These are phyloP conservation scores for Aleiodes alternator DNA, from an alignment of 2,888 invertebrate species.

Conservation along the genomic window DNA sequence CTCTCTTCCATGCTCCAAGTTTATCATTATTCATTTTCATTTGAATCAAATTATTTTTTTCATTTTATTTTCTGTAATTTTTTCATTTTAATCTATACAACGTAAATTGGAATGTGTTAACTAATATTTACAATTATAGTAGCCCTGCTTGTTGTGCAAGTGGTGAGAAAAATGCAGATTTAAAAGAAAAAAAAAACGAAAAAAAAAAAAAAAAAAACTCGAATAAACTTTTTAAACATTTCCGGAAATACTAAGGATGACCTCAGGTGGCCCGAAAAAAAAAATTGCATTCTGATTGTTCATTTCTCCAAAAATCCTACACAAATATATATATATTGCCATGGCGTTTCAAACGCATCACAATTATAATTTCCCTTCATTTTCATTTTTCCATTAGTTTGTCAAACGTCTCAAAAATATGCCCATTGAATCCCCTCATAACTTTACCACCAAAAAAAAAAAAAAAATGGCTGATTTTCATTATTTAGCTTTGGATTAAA, in stretches of 20 bases:
- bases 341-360: slow-evolving; percentile 40
- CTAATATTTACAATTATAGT: slow-evolving; percentile 74
- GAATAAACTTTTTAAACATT: slow-evolving; percentile 44
- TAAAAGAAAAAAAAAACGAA: slow-evolving; percentile 36
- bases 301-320: slow-evolving; percentile 17
- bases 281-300: slow-evolving; percentile 46
- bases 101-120: slow-evolving; percentile 75
- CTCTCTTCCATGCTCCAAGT: background rate
- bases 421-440: slow-evolving; percentile 74
- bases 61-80: slow-evolving; percentile 27
- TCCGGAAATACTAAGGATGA: slow-evolving; percentile 69
- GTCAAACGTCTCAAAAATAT: slow-evolving; percentile 62
- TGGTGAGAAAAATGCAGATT: slow-evolving; percentile 73
- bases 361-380: slow-evolving; percentile 42
- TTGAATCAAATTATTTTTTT: slow-evolving; percentile 27
- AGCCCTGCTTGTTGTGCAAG: slow-evolving; percentile 74
- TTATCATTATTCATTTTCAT: slow-evolving; percentile 27
- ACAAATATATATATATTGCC: slow-evolving; percentile 36
- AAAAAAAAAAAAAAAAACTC: slow-evolving; percentile 36
- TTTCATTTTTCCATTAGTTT: slow-evolving; percentile 42
- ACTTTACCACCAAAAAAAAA: slow-evolving; percentile 60
- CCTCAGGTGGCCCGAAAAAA: slow-evolving; percentile 67
- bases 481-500: slow-evolving; percentile 34
- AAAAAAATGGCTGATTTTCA: slow-evolving; percentile 58
- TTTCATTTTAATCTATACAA: slow-evolving; percentile 70